These are phyloP conservation scores for Oryzias javanicus DNA, from an alignment of 2,113 vertebrate genomes.

Conservation along the genomic window DNA sequence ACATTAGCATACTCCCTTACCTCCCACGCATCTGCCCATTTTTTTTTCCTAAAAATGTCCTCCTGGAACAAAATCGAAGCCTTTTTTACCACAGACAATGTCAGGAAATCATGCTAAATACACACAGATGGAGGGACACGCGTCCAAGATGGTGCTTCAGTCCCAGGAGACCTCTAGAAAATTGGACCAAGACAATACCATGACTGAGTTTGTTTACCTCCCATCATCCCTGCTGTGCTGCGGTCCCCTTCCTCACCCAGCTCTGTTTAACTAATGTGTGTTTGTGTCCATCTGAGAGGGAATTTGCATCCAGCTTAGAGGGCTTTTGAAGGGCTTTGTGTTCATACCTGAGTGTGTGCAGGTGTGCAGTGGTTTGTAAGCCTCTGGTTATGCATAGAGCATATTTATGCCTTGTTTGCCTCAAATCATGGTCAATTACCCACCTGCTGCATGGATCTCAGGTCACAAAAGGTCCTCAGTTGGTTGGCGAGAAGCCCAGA, in stretches of 20 bases:
- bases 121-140: constrained; percentile 12
- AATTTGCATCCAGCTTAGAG: constrained; percentile 14
- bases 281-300: constrained; percentile 4
- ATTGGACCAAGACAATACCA: constrained; percentile 52
- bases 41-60: constrained; percentile 4
- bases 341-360: constrained; percentile 46
- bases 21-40: constrained; percentile 7
- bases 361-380: constrained; percentile 35
- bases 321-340: constrained; percentile 49
- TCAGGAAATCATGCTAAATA: constrained; percentile 44
- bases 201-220: constrained; percentile 54
- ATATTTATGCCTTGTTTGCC: constrained; percentile 28
- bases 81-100: constrained; percentile 60
- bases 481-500: constrained; percentile 2
- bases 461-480: constrained; percentile 53
- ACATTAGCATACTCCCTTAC: constrained; percentile 47
- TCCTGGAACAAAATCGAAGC: neutral
- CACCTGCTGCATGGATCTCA: constrained; percentile 53
- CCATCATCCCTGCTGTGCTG: constrained; percentile 25
- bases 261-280: constrained; percentile 5
- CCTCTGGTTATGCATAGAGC: constrained; percentile 30
- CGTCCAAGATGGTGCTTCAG: constrained; percentile 4
- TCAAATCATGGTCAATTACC: constrained; percentile 42
- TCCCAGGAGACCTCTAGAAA: constrained; percentile 38
- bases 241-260: constrained; percentile 6